Evolutionary conservation across 2,797 vertebrate genomes (phyloP), one percentile per base, ranked within the genome.

Genomic region (Australoheros facetus): DNA sequence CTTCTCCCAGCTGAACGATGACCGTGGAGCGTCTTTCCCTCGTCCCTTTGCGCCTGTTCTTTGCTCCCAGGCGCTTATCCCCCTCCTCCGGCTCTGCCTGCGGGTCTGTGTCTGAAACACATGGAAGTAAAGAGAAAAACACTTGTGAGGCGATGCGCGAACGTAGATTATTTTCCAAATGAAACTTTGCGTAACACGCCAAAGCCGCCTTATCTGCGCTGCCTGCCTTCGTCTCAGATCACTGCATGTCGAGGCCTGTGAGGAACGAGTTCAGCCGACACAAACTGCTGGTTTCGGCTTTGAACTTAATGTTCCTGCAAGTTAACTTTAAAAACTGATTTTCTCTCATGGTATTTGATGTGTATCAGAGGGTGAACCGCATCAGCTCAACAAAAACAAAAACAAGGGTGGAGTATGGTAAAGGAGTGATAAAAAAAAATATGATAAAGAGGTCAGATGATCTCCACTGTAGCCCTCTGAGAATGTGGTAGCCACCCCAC

Each of bases 21-120:
- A 96, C 96, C 0, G 95, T 96, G 45, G 95, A 95, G 76, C 96
- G 93, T 57, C 96, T 90, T 80, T 96, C 96, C 84, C 60, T 96
- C 89, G 95, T 93, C 2, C 2, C 81, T 91, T 79, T 93, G 82
- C 94, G 90, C 4, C 85, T 85, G 4, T 95, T 93, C 73, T 78
- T 94, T 28, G 87, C 88, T n/a, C 59, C 92, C 21, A 94, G 85
- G 13, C 86, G 89, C n/a, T 76, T 91, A 11, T 95, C 93, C 19
- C 77, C 92, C 59, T 75, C 92, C 59, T 96, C 95, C 0, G 54
- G 1, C 81, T 91, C 94, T 0, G 13, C 77, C 55, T 69, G 64
- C 0, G 93, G 82, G 54, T 95, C 96, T 1, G 91, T 92, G 56
- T 95, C 96, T 95, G 84, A 17, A 88, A 80, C 16, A 39, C n/a